Conservation (phyloP, 2,113 vertebrate species). For the Tupaia tana region DNA sequence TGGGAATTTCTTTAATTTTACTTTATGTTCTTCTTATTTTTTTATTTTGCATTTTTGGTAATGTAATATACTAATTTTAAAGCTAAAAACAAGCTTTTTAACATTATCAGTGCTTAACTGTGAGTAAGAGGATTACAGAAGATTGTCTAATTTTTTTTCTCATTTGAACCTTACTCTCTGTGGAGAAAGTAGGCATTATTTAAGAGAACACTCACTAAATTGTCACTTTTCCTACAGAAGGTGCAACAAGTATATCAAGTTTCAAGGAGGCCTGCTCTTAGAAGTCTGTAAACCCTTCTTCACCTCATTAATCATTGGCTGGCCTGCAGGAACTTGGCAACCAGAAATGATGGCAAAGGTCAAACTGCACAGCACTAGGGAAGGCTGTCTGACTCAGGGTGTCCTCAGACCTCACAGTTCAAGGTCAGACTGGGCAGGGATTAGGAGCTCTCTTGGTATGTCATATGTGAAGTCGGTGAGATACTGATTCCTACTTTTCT, state of each 20-base stretch:
- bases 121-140: background rate
- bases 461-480: background rate
- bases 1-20: background rate
- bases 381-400: background rate
- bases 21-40: background rate
- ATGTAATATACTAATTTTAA: background rate
- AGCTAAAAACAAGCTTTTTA: background rate
- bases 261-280: background rate
- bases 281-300: conserved; percentile 32
- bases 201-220: background rate
- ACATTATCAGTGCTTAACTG: background rate
- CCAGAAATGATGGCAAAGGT: background rate
- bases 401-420: background rate
- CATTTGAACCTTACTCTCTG: background rate
- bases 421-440: conserved; percentile 26
- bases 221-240: conserved; percentile 20
- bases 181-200: background rate
- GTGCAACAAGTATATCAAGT: background rate
- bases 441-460: background rate
- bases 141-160: background rate
- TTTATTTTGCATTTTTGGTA: background rate
- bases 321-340: background rate
- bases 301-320: conserved; percentile 22
- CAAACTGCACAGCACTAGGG: background rate
- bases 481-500: background rate